Conservation (phyloP, 2,797 vertebrate species). For the Podargus strigoides region DNA sequence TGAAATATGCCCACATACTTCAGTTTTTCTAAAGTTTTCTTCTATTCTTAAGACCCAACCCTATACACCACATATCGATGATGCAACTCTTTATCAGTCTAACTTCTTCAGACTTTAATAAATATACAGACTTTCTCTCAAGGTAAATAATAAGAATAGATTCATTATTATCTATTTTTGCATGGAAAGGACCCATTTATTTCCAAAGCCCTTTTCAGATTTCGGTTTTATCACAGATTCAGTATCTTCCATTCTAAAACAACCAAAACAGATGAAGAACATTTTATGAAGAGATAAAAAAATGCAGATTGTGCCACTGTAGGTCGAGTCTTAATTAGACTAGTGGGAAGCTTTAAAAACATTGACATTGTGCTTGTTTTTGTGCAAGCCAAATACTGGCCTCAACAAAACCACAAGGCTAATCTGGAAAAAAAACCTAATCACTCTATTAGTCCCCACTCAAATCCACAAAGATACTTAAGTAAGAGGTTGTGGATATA, state of each 20-base stretch:
- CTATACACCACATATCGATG: background rate
- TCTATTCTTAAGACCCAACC: background rate
- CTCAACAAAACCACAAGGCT: conserved; percentile 3
- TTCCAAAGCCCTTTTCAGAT: background rate
- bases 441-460: conserved; percentile 26
- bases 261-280: background rate
- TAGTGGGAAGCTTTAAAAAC: background rate
- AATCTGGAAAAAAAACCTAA: background rate
- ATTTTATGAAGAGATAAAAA: background rate
- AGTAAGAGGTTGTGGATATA: conserved; percentile 6
- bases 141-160: background rate
- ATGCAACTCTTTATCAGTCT: background rate
- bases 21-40: background rate
- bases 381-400: background rate
- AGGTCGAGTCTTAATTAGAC: background rate
- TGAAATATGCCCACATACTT: background rate
- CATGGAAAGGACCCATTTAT: background rate
- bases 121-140: background rate
- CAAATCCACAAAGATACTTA: conserved; percentile 26
- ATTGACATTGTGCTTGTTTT: conserved; percentile 25
- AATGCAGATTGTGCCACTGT: background rate
- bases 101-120: background rate
- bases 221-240: background rate
- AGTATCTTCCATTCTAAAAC: background rate
- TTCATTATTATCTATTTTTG: background rate